Conservation (phyloP, 2,888 invertebrate species). For the Machimus atricapillus region DNA sequence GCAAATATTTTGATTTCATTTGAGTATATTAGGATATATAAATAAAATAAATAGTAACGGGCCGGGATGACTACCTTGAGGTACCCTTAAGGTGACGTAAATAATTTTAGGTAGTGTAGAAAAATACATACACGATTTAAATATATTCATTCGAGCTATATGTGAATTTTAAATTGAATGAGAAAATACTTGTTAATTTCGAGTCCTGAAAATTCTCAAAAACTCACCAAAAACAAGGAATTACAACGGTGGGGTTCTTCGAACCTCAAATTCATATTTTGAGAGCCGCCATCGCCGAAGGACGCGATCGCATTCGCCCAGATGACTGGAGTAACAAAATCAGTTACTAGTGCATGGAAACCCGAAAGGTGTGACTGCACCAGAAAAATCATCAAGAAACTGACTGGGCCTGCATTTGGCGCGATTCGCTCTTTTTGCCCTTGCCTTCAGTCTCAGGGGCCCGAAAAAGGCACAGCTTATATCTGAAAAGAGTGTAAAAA, state of each 20-base stretch:
- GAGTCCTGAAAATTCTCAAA: not conserved
- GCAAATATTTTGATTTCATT: too few relatives aligned
- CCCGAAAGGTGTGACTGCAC: conserved; percentile 8
- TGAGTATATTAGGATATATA: too few relatives aligned
- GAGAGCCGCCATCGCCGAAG: not conserved
- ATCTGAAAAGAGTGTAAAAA: not conserved
- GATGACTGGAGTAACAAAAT: not conserved
- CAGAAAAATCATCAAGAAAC: not conserved
- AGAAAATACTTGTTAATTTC: too few relatives aligned
- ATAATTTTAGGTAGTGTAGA: too few relatives aligned
- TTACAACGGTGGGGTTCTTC: not conserved
- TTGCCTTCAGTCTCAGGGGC: not conserved
- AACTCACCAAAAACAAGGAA: not conserved
- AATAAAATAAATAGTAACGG: too few relatives aligned
- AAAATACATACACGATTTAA: too few relatives aligned
- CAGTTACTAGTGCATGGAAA: conserved; percentile 11
- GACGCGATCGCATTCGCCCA: not conserved
- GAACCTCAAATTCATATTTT: not conserved
- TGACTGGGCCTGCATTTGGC: not conserved
- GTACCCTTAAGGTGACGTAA: too few relatives aligned
- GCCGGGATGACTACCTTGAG: too few relatives aligned
- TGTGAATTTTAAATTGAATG: too few relatives aligned
- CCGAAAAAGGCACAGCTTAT: not conserved
- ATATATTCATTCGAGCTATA: too few relatives aligned
- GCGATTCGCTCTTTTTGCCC: not conserved